Percentiles rank a stretch among this genome's conserved stretches.
These are phyloP conservation scores for Terrapene triunguis DNA, from an alignment of 2,113 vertebrate genomes.

Conservation along the genomic window DNA sequence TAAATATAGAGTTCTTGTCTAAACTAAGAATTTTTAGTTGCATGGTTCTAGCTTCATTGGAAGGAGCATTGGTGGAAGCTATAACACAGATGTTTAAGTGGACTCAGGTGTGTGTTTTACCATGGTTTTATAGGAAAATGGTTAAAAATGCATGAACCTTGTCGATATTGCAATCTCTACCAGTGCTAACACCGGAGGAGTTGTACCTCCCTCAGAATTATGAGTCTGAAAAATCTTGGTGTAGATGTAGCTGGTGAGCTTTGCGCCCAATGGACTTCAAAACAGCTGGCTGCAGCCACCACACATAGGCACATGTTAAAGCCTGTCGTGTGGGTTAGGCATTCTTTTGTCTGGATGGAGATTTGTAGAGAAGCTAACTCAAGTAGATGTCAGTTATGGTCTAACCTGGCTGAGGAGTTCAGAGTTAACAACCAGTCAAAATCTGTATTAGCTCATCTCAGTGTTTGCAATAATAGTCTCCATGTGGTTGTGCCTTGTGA, in stretches of 20 bases:
- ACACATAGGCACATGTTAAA: not conserved
- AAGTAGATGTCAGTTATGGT: accelerated
- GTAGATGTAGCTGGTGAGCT: not conserved
- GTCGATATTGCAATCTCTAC: not conserved
- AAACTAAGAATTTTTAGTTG: accelerated
- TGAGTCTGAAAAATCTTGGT: not conserved
- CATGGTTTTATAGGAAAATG: not conserved
- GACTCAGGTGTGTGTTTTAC: not conserved
- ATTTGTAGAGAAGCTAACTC: not conserved
- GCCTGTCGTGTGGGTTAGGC: not conserved
- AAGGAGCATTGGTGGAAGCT: accelerated
- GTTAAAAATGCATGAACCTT: not conserved
- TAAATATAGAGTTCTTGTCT: accelerated
- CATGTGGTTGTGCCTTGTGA: accelerated
- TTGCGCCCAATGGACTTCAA: not conserved
- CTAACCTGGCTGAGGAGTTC: not conserved
- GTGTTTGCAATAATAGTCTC: accelerated
- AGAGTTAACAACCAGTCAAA: not conserved
- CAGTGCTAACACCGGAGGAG: no score
- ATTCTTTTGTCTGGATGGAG: not conserved
- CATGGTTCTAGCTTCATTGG: not conserved
- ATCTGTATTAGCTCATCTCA: accelerated
- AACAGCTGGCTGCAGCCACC: not conserved
- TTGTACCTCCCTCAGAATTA: not conserved
- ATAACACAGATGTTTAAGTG: accelerated